phyloP scores from a whole-genome alignment of 2,797 vertebrate genomes.

The Pachyuromys duprasi region DNA sequence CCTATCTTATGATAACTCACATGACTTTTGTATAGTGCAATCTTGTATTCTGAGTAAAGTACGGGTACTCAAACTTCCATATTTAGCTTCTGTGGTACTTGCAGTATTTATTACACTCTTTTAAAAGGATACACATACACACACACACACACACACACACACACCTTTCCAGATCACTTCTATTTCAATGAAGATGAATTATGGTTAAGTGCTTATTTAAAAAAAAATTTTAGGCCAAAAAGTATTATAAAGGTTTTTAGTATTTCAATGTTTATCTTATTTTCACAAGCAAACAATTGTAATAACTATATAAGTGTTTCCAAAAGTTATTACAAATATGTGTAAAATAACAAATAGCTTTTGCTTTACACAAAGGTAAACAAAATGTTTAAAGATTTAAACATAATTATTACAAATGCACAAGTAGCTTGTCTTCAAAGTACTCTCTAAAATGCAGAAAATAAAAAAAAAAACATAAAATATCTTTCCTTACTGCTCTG shows the following conservation, averaged over 20 bases:
- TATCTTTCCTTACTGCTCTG: neutral
- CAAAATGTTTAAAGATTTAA: neutral
- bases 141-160: neutral
- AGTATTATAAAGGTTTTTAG: constrained; percentile 39
- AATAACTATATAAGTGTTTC: constrained; percentile 8
- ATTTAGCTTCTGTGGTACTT: constrained; percentile 39
- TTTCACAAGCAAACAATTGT: constrained; percentile 44
- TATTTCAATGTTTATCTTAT: constrained; percentile 53
- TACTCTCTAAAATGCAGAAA: neutral
- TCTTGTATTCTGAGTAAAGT: constrained; percentile 51
- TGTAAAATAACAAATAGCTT: neutral
- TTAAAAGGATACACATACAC: constrained; percentile 38
- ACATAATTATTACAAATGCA: constrained; percentile 16
- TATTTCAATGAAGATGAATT: constrained; percentile 49
- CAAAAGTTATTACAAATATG: neutral
- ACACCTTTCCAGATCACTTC: constrained; percentile 41
- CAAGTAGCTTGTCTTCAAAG: constrained; percentile 20
- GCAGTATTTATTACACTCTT: neutral
- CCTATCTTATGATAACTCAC: constrained; percentile 17
- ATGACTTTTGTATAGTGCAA: neutral
- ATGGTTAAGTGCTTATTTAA: neutral
- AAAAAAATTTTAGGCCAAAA: constrained; percentile 36
- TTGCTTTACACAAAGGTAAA: constrained; percentile 33
- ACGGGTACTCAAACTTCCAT: constrained; percentile 49
- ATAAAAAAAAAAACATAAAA: neutral